Evolutionary conservation across 2,888 invertebrate genomes (phyloP).

Genomic region (Agrochola litura): DNA sequence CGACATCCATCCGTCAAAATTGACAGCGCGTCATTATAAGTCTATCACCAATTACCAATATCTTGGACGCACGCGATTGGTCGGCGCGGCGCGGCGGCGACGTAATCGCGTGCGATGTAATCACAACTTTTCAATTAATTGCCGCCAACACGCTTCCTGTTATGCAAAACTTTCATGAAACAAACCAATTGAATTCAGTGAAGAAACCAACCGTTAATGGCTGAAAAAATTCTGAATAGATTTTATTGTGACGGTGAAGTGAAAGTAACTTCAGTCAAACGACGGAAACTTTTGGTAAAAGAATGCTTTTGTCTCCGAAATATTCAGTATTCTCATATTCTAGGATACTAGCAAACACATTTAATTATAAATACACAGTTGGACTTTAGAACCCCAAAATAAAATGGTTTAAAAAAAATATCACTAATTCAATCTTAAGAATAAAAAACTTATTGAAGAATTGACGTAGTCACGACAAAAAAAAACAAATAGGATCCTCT

Average conservation of each 20-base stretch:
- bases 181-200: conserved; percentile 43
- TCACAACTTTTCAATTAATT: conserved; percentile 72
- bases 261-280: conserved; percentile 34
- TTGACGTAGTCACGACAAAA: conserved; percentile 16
- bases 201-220: conserved; percentile 28
- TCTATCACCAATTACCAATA: conserved; percentile 36
- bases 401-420: not conserved
- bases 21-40: conserved; percentile 26
- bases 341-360: not conserved
- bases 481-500: not conserved
- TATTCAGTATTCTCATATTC: not conserved
- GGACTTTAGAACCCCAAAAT: not conserved
- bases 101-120: conserved; percentile 61
- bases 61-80: conserved; percentile 39
- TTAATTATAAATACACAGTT: not conserved
- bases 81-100: conserved; percentile 12
- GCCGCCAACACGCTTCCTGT: conserved; percentile 65
- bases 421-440: not conserved
- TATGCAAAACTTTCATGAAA: conserved; percentile 69
- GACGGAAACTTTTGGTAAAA: conserved; percentile 8
- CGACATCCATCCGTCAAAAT: conserved; percentile 26
- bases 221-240: conserved; percentile 23
- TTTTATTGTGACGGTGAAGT: conserved; percentile 19
- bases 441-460: not conserved
- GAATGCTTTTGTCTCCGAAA: conserved; percentile 28